Evolutionary conservation across 2,797 vertebrate genomes (phyloP), one percentile per base, ranked within the genome.

Genomic region (Pangasius macronema): DNA sequence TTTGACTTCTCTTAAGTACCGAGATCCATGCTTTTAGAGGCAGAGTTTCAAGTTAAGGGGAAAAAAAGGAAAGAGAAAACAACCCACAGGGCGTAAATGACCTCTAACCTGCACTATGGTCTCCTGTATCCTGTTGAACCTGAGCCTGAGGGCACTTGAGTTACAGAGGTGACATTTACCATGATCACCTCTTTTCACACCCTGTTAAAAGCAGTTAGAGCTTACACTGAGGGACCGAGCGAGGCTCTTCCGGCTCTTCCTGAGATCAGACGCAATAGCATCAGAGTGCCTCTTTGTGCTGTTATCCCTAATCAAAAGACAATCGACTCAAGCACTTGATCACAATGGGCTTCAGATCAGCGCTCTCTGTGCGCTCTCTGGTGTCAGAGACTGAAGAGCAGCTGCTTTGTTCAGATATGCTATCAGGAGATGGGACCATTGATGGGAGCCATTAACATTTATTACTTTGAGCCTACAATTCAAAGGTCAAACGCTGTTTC

Each of bases 371-470:
- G 42, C 91, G 91, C 92, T 46, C 55, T 89, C 91, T 92, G 91
- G 85, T 39, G 93, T 89, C 68, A 90, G 87, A 90, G 67, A 18
- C 82, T 89, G 89, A 92, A 93, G 91, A 95, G 92, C 89, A 91
- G 91, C 46, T 6, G 82, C 85, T 91, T 94, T 95, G 95, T 95
- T 94, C 88, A 73, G 82, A 87, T 77, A 55, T 16, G 53, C 86
- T 88, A 89, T 93, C 92, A 94, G 92, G 88, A 87, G 90, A 85
- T 77, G 49, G 72, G 55, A 51, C 77, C 92, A 93, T 93, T 93
- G 92, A 94, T 91, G 91, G 87, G 67, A 53, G 70, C 70, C 70
- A 63, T 63, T 76, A 87, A 91, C 92, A 92, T 93, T 92, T 92
- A 91, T 89, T 68, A 57, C 49, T 27, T 42, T 80, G 36, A 57